A percentile compares a stretch with the other conserved stretches of the same genome.
These are phyloP conservation scores for Lacerta bilineata DNA, from an alignment of 2,797 vertebrate genomes.

Conservation along the genomic window DNA sequence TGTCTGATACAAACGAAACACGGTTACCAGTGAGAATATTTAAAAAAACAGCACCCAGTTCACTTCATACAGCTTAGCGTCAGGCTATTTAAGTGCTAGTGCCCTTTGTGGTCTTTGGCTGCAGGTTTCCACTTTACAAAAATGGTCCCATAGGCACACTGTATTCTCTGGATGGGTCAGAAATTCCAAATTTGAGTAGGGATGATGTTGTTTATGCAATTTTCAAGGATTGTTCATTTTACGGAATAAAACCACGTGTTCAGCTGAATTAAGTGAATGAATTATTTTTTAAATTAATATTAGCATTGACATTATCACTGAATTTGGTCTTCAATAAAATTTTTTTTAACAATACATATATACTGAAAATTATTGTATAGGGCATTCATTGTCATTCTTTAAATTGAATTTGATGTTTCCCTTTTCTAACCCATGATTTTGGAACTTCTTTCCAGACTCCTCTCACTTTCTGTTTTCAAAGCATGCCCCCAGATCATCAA, in stretches of 20 bases:
- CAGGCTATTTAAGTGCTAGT: neutral
- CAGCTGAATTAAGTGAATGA: neutral
- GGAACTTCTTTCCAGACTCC: neutral
- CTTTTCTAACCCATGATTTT: neutral
- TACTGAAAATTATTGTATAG: neutral
- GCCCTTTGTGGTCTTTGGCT: neutral
- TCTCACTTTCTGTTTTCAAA: neutral
- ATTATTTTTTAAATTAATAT: neutral
- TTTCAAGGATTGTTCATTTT: neutral
- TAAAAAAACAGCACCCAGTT: neutral
- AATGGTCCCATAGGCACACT: neutral
- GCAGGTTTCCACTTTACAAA: neutral
- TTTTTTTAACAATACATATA: neutral
- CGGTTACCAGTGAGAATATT: constrained; percentile 9
- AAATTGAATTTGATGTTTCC: neutral
- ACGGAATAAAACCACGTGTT: neutral
- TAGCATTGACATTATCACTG: neutral
- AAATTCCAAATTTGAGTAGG: neutral
- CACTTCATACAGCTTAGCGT: neutral
- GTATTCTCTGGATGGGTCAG: neutral
- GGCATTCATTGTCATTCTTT: neutral
- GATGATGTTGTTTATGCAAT: too few relatives aligned
- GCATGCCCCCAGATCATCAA: neutral
- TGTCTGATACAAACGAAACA: neutral
- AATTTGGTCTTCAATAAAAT: constrained; percentile 3